Conservation (phyloP, 1,140 invertebrate genomes). For the Achatina immaculata region DNA sequence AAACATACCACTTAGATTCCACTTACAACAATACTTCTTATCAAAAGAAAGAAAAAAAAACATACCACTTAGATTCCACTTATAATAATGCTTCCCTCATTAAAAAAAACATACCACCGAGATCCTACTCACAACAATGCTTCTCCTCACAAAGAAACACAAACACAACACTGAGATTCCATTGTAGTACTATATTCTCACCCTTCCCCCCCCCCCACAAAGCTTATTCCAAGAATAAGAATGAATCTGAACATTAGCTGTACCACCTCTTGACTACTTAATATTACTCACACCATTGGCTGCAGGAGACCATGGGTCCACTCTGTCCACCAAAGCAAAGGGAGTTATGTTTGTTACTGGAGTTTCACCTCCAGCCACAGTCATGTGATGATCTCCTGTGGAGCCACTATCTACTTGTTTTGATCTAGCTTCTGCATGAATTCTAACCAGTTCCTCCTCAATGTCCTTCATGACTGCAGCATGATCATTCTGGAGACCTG, state of each 20-base stretch:
- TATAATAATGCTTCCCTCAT: too few relatives aligned
- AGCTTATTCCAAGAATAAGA: not conserved
- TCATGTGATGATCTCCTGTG: not conserved
- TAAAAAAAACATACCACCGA: not conserved
- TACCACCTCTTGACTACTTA: not conserved
- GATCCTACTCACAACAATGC: not conserved
- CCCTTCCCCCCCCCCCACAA: too few relatives aligned
- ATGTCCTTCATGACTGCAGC: slow-evolving; percentile 88
- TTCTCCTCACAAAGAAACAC: not conserved
- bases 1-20: too few relatives aligned
- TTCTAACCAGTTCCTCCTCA: slow-evolving; percentile 79
- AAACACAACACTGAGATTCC: too few relatives aligned
- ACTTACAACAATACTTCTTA: too few relatives aligned
- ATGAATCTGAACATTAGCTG: not conserved
- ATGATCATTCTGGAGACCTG: slow-evolving; percentile 92
- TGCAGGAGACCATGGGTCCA: slow-evolving; percentile 84
- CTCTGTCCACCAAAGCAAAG: slow-evolving; percentile 82
- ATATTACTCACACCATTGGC: slow-evolving; percentile 78
- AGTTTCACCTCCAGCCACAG: not conserved
- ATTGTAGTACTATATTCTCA: too few relatives aligned
- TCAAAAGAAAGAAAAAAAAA: too few relatives aligned
- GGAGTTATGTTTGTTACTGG: slow-evolving; percentile 58
- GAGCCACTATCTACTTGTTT: not conserved
- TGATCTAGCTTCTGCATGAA: slow-evolving; percentile 71
- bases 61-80: too few relatives aligned